Percentiles rank a stretch among this genome's conserved stretches.
Evolutionary conservation across 2,113 vertebrate species (phyloP).

Genomic region (Lonchura striata): DNA sequence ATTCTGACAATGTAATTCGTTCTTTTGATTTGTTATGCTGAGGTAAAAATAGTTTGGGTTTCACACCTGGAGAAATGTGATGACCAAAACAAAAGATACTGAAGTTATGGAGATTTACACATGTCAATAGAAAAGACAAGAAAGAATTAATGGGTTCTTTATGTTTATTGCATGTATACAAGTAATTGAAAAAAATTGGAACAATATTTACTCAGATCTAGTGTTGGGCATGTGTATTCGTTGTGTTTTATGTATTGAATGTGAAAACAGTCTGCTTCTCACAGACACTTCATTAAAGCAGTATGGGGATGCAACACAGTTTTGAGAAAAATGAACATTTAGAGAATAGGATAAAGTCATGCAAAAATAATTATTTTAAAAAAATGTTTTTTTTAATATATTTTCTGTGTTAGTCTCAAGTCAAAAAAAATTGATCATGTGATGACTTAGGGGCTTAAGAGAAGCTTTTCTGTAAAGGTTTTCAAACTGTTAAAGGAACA

Average conservation of each 20-base stretch:
- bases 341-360: background rate
- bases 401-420: background rate
- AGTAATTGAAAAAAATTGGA: background rate
- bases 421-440: background rate
- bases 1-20: background rate
- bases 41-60: background rate
- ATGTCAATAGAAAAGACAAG: background rate
- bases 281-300: background rate
- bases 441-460: background rate
- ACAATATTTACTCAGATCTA: background rate
- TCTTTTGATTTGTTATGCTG: background rate
- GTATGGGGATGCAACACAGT: background rate
- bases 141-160: background rate
- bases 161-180: background rate
- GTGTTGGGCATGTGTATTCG: background rate
- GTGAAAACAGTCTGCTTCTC: background rate
- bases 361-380: background rate
- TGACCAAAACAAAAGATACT: background rate
- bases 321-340: background rate
- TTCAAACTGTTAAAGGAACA: background rate
- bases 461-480: background rate
- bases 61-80: background rate
- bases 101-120: background rate
- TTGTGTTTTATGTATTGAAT: background rate
- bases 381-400: background rate